phyloP scores from a whole-genome alignment of 2,888 invertebrate species.

The Altica lythri region DNA sequence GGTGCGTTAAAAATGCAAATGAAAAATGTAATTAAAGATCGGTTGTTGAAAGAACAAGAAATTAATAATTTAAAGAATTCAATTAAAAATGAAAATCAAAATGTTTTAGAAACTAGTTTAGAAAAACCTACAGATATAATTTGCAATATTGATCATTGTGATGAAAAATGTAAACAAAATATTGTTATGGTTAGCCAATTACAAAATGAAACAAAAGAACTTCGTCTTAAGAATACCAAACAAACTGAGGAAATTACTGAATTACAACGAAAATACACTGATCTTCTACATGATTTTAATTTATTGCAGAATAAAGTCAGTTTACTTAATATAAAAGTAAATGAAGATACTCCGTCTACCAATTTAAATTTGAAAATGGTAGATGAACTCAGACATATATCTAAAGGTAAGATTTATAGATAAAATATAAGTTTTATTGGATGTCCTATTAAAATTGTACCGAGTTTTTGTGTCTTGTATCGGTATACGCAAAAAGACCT shows the following conservation, averaged over 20 bases:
- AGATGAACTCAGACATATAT: constrained; percentile 4
- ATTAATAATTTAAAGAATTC: constrained; percentile 10
- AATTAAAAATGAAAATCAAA: constrained; percentile 18
- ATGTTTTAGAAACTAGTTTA: constrained; percentile 3
- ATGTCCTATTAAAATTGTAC: too few species aligned
- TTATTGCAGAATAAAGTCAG: constrained; percentile 40
- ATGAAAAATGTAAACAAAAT: constrained; percentile 20
- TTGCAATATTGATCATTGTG: constrained; percentile 22
- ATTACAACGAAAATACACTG: constrained; percentile 32
- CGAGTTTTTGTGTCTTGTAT: too few species aligned
- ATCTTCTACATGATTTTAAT: constrained; percentile 38
- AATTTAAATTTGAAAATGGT: constrained; percentile 12
- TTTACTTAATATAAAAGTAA: constrained; percentile 32
- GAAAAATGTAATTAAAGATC: constrained; percentile 23
- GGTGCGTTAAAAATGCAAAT: constrained; percentile 29
- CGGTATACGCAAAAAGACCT: too few species aligned
- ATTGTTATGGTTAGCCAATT: constrained; percentile 10
- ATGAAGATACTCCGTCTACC: constrained; percentile 10
- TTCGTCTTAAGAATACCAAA: constrained; percentile 17
- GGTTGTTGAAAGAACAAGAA: constrained; percentile 21
- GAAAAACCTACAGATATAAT: constrained; percentile 4
- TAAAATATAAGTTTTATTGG: neutral
- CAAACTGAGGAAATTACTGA: constrained; percentile 34
- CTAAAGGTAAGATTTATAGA: constrained; percentile 16
- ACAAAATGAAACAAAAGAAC: constrained; percentile 21